These are phyloP conservation scores for Tamandua tetradactyla DNA, from an alignment of 2,797 vertebrate species.

Conservation along the genomic window DNA sequence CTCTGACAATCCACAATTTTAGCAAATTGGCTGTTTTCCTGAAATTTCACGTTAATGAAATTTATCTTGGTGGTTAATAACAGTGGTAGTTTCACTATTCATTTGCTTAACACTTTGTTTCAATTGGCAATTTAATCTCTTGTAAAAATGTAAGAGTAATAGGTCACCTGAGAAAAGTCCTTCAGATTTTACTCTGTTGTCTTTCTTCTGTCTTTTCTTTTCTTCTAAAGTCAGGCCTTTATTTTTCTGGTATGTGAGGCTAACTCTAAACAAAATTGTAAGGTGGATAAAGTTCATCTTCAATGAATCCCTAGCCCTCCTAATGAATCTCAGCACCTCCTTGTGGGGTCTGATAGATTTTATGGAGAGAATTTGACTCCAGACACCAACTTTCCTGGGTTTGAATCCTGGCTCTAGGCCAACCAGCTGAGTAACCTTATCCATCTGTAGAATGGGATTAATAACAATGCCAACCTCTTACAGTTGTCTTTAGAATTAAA, in stretches of 20 bases:
- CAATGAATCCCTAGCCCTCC: not conserved
- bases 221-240: not conserved
- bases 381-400: not conserved
- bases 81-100: not conserved
- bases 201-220: not conserved
- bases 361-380: not conserved
- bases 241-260: not conserved
- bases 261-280: not conserved
- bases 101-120: not conserved
- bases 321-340: not conserved
- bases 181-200: not conserved
- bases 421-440: not conserved
- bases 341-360: not conserved
- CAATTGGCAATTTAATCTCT: not conserved
- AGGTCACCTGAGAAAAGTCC: not conserved
- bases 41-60: not conserved
- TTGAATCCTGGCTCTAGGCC: not conserved
- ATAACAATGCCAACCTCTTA: not conserved
- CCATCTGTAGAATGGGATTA: not conserved
- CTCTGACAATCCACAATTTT: not conserved
- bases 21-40: not conserved
- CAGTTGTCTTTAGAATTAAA: not conserved
- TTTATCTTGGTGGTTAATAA: not conserved
- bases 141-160: not conserved
- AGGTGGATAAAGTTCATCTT: not conserved